Base-by-base conservation (phyloP, 1,140 invertebrate genomes). In the Harpegnathos saltator region DNA sequence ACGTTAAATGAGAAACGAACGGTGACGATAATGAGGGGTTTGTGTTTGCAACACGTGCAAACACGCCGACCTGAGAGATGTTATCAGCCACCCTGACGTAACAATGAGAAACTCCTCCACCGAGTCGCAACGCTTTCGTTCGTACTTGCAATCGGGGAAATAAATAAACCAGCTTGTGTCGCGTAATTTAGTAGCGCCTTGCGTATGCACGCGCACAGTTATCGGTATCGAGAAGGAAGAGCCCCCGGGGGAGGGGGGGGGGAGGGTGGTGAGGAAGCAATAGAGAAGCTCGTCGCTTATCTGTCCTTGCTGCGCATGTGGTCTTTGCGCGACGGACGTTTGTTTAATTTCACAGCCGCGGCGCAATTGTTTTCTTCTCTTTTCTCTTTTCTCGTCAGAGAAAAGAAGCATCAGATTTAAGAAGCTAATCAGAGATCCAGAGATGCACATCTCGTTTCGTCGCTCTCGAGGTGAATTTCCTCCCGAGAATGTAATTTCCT, bases 31-130 rank as follows among this genome's bases (percentile, higher is more conserved):
- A 92, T 89, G 91, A 93, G 89, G 85, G 91, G 85, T 86, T 83
- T 88, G 89, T 87, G 89, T 80, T 80, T 80, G 90, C 88, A 90
- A 89, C 89, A 84, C 87, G 90, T 88, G 88, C 86, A 92, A 88
- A 90, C 85, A 88, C 90, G 89, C 84, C 83, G 84, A 85, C 86
- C 89, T 80, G 89, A 85, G 84, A 89, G 92, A 92, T 92, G 82
- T 71, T 91, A 91, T 93, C 92, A 89, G 77, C 66, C 50, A 52
- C n/a, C 50, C 89, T 94, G 92, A 93, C 91, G 93, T 91, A 94
- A 94, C 92, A 93, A 93, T 94, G 92, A 93, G 92, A 94, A 94
- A 93, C 90, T 92, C 83, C 88, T 89, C 77, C 54, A 80, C 56
- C 75, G 74, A 89, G 89, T 91, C 89, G 91, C 90, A 91, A 90